Evolutionary conservation across 2,113 vertebrate genomes (phyloP).

Genomic region (Zosterops lateralis): DNA sequence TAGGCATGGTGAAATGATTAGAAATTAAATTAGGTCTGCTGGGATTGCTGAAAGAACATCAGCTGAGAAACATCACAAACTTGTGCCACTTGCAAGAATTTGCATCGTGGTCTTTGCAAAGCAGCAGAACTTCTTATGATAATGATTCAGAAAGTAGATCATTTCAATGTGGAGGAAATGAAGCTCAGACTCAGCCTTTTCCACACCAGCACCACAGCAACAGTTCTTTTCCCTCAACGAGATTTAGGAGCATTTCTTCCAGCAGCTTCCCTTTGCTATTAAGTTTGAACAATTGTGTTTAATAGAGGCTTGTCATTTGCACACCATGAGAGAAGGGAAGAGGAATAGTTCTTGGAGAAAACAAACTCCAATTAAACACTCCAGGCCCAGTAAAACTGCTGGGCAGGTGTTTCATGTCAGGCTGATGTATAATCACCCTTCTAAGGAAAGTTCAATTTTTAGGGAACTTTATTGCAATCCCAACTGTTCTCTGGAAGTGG

Average conservation of each 20-base stretch:
- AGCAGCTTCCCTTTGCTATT: neutral
- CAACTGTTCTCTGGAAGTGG: neutral
- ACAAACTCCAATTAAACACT: constrained; percentile 38
- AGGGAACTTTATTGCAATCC: neutral
- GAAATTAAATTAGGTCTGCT: constrained; percentile 50
- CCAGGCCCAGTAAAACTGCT: neutral
- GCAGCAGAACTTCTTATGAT: constrained; percentile 19
- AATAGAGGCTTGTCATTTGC: constrained; percentile 34
- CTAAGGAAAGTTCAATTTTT: neutral
- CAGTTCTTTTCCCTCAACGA: neutral
- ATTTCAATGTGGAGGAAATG: neutral
- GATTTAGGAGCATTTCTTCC: neutral
- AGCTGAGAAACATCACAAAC: constrained; percentile 49
- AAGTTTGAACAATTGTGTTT: constrained; percentile 15
- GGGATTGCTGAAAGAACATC: constrained; percentile 46
- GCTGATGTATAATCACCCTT: neutral
- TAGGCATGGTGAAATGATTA: constrained; percentile 41
- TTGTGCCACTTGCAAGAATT: constrained; percentile 26
- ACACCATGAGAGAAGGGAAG: neutral
- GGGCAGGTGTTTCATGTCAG: neutral
- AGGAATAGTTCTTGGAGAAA: constrained; percentile 30
- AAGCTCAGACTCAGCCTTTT: constrained; percentile 23
- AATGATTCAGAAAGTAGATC: constrained; percentile 10
- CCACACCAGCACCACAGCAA: neutral
- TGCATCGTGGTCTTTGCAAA: constrained; percentile 16